Evolutionary conservation across 2,888 invertebrate species (phyloP), one percentile per base, ranked within the genome.

Genomic region (Heliconius cydno): DNA sequence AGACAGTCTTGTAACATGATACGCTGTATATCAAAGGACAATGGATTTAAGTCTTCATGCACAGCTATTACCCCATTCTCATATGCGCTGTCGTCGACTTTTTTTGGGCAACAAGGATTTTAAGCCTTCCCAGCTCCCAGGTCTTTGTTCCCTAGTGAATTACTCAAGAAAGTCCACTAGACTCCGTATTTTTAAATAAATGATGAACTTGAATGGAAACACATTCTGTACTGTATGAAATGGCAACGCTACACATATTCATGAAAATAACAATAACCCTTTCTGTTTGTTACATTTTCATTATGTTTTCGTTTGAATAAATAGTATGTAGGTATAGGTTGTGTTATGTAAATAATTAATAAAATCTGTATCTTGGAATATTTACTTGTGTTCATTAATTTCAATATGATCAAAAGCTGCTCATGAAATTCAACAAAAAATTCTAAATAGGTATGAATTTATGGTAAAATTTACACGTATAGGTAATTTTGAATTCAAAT

Each of bases 1-100:
- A 84, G 82, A 82, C 84, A 84, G 83, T 83, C 86, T 88, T 87
- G 88, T 89, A 86, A 87, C 87, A 86, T 85, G 85, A 88, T 88
- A 88, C 86, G 84, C 72, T 79, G 80, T 88, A 86, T 87, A 86
- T 85, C 88, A 86, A 86, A 83, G 86, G 79, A 79, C 84, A 87
- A 88, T 86, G 86, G 87, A 83, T 86, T 85, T 82, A 65, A 79
- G 85, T 85, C 86, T 83, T 84, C 85, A 86, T 86, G 83, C 85
- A 83, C 82, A 82, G 85, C 80, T 79, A 83, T 84, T 84, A 85
- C 82, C 81, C 82, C 81, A 82, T 82, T 79, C 82, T 81, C 82
- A 80, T 80, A 76, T 80, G 82, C 83, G 70, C 79, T 79, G 77
- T 82, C 74, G 77, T 73, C 63, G 76, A 80, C 83, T 79, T 82